Percentiles rank a stretch among this genome's conserved stretches.
Conservation (phyloP, 2,797 vertebrate species). For the Australoheros facetus region DNA sequence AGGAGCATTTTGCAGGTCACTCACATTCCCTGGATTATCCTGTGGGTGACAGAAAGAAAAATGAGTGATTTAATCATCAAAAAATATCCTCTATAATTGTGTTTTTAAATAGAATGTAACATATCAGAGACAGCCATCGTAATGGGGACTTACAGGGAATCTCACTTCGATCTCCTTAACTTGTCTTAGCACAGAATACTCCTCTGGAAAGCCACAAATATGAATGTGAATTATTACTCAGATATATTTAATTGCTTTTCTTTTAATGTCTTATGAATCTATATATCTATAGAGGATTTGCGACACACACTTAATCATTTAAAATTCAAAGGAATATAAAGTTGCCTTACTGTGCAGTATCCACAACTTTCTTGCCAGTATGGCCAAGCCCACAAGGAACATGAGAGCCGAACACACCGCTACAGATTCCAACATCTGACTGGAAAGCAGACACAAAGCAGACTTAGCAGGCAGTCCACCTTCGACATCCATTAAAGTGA, state of each 20-base stretch:
- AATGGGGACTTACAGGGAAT: slow-evolving; percentile 48
- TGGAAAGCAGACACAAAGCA: slow-evolving; percentile 46
- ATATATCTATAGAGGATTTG: background rate
- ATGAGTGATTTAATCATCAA: background rate
- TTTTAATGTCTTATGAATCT: background rate
- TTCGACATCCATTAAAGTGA: background rate
- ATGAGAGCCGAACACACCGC: slow-evolving; percentile 50
- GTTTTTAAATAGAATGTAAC: background rate
- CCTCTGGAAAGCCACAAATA: slow-evolving; percentile 38
- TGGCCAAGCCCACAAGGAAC: slow-evolving; percentile 42
- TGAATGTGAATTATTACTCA: background rate
- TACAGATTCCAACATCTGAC: slow-evolving; percentile 57
- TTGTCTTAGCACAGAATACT: slow-evolving; percentile 14
- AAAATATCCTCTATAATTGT: background rate
- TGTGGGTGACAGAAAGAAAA: slow-evolving; percentile 30
- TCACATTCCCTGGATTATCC: slow-evolving; percentile 32
- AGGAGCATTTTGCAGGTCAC: slow-evolving; percentile 38
- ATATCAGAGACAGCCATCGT: background rate
- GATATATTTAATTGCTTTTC: background rate
- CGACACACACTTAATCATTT: background rate
- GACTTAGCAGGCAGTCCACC: background rate
- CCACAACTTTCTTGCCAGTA: slow-evolving; percentile 49
- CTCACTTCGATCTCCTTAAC: slow-evolving; percentile 17
- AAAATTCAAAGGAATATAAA: background rate
- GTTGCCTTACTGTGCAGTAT: slow-evolving; percentile 66